These are phyloP conservation scores for Cladopsammia gracilis DNA, from an alignment of 64 coral and sea anemone genomes.

Conservation along the genomic window DNA sequence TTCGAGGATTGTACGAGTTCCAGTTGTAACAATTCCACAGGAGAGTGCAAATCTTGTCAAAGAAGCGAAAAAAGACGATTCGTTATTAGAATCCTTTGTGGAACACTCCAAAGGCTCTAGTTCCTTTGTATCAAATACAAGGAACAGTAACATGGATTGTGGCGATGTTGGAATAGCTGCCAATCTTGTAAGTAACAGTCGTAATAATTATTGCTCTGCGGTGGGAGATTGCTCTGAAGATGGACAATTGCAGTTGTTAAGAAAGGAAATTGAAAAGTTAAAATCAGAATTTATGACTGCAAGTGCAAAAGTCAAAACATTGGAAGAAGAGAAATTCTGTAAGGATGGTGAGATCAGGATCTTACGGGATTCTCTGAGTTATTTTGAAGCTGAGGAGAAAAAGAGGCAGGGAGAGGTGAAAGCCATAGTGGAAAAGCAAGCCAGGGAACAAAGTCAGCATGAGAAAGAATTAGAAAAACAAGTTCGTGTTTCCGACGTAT, in stretches of 20 bases:
- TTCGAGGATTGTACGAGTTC: not conserved
- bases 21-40: not conserved
- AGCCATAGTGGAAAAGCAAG: constrained; percentile 52
- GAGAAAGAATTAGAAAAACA: constrained; percentile 86
- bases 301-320: constrained; percentile 42
- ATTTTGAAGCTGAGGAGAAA: constrained; percentile 66
- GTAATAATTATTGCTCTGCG: not conserved
- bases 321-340: constrained; percentile 77
- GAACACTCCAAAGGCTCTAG: not conserved
- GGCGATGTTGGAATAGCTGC: not conserved
- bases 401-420: constrained; percentile 54
- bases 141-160: not conserved
- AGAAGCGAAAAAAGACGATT: not conserved
- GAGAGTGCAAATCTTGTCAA: not conserved
- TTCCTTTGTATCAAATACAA: too few species aligned
- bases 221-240: not conserved
- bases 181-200: not conserved
- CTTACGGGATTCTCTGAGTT: constrained; percentile 69
- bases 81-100: not conserved
- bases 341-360: constrained; percentile 92
- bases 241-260: not conserved
- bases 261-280: constrained; percentile 55
- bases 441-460: constrained; percentile 60
- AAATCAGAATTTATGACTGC: constrained; percentile 34
- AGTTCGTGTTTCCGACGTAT: constrained; percentile 89